Percentiles rank a stretch among this genome's conserved stretches.
Conservation (phyloP, 2,888 invertebrate species). For the Drosophila mettleri region DNA sequence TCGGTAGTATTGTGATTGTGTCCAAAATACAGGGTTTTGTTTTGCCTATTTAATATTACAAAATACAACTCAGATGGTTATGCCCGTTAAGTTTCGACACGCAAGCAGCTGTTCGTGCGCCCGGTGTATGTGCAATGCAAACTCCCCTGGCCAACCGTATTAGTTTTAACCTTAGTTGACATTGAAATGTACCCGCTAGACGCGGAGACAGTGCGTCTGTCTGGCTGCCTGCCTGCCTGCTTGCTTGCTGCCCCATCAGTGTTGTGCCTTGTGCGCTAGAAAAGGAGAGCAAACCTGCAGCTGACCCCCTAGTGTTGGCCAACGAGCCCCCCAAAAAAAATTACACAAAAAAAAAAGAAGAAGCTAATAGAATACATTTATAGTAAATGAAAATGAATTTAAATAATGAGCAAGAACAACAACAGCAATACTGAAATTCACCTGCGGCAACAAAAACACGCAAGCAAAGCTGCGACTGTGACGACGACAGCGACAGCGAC, state of each 20-base stretch:
- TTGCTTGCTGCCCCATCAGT: conserved; percentile 20
- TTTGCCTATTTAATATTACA: conserved; percentile 47
- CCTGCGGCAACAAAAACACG: conserved; percentile 35
- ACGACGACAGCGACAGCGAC: neutral
- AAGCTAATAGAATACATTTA: neutral
- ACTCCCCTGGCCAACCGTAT: conserved; percentile 57
- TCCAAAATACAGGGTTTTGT: conserved; percentile 71
- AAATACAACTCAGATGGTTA: conserved; percentile 47
- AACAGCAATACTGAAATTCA: conserved; percentile 11
- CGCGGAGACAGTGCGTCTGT: conserved; percentile 61
- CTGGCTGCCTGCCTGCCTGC: conserved; percentile 28
- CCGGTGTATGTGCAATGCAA: conserved; percentile 56
- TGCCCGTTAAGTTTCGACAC: conserved; percentile 50
- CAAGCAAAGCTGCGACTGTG: conserved; percentile 32
- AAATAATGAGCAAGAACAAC: conserved; percentile 27
- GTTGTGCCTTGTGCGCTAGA: conserved; percentile 54
- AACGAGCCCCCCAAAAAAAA: conserved; percentile 25
- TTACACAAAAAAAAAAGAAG: neutral
- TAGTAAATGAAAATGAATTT: conserved; percentile 5
- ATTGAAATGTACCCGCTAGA: conserved; percentile 83
- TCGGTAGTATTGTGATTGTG: conserved; percentile 70
- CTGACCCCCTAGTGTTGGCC: conserved; percentile 2
- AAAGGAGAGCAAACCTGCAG: conserved; percentile 47
- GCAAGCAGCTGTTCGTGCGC: conserved; percentile 46
- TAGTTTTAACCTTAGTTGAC: conserved; percentile 85